Percentiles rank a stretch among this genome's conserved stretches.
Conservation (phyloP, 2,113 vertebrate genomes). For the Semicossyphus pulcher region DNA sequence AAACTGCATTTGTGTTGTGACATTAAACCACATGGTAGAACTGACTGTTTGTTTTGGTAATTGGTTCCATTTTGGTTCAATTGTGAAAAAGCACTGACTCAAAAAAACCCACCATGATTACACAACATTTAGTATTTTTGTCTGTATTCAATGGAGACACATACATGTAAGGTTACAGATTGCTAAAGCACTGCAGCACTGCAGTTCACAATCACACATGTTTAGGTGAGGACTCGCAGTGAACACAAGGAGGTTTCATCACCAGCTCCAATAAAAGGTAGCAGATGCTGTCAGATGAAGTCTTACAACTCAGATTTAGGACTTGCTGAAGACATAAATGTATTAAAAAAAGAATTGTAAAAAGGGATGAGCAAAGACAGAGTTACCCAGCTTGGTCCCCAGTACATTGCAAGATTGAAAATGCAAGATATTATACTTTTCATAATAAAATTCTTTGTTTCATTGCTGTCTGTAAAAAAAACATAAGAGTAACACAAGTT, state of each 20-base stretch:
- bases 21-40: slow-evolving; percentile 7
- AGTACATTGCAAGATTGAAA: too few species aligned
- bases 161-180: neutral
- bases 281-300: slow-evolving; percentile 52
- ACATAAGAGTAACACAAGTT: too few species aligned
- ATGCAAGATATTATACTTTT: too few species aligned
- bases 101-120: slow-evolving; percentile 3
- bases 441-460: too few species aligned
- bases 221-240: slow-evolving; percentile 49
- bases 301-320: neutral
- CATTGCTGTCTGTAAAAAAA: too few species aligned
- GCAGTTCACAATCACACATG: slow-evolving; percentile 39
- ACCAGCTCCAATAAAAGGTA: slow-evolving; percentile 45
- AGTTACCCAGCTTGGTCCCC: too few species aligned
- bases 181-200: slow-evolving; percentile 1
- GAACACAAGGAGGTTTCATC: slow-evolving; percentile 53
- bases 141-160: slow-evolving; percentile 1
- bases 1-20: slow-evolving; percentile 19
- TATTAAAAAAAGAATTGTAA: too few species aligned
- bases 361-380: too few species aligned
- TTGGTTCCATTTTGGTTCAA: slow-evolving; percentile 32
- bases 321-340: too few species aligned
- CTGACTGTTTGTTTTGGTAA: neutral
- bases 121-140: slow-evolving; percentile 9
- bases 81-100: slow-evolving; percentile 17